These are phyloP conservation scores for Karalla daura DNA, from an alignment of 2,797 vertebrate species.

Conservation along the genomic window DNA sequence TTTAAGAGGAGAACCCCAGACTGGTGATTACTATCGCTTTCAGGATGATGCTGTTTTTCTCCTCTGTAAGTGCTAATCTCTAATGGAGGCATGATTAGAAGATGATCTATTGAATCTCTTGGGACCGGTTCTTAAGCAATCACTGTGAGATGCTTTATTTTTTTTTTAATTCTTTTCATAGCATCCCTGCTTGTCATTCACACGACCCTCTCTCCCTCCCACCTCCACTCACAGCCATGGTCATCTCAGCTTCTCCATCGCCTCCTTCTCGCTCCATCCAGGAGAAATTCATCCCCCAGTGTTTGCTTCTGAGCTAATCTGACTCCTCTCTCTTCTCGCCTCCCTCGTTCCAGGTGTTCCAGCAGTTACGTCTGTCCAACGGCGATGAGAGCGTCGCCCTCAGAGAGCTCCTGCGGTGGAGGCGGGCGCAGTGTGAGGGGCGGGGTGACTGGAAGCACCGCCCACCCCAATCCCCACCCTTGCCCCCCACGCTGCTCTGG, in stretches of 20 bases:
- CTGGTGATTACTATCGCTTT: slow-evolving; percentile 21
- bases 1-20: slow-evolving; percentile 15
- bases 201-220: not conserved
- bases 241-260: slow-evolving; percentile 32
- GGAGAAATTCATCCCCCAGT: not conserved
- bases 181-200: slow-evolving; percentile 6
- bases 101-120: slow-evolving; percentile 1
- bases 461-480: slow-evolving; percentile 81
- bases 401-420: slow-evolving; percentile 89
- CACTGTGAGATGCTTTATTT: not conserved
- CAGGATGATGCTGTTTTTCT: slow-evolving; percentile 24
- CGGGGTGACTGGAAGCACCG: slow-evolving; percentile 84
- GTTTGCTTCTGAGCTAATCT: not conserved
- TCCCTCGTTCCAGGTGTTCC: slow-evolving; percentile 84
- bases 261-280: not conserved
- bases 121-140: not conserved
- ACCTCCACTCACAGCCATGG: slow-evolving; percentile 6
- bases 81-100: slow-evolving; percentile 1
- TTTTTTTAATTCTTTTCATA: not conserved
- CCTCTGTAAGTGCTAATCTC: slow-evolving; percentile 1
- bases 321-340: not conserved
- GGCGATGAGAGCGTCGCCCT: slow-evolving; percentile 87
- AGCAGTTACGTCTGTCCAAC: slow-evolving; percentile 86
- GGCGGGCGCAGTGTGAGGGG: slow-evolving; percentile 89
- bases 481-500: slow-evolving; percentile 85